phyloP scores from a whole-genome alignment of 2,888 invertebrate species.

The Unio delphinus region DNA sequence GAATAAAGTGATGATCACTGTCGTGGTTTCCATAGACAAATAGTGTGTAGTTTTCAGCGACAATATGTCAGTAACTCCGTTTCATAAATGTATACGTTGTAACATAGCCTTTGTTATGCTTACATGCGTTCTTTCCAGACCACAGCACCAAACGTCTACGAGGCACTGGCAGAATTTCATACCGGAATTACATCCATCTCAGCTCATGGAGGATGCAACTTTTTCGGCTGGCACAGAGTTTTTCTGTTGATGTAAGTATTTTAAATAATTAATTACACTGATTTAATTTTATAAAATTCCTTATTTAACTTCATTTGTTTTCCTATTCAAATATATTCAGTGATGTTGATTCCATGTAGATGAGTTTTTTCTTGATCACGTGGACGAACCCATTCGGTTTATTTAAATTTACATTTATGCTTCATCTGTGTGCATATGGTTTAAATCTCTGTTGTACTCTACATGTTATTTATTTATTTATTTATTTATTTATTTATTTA shows the following conservation, averaged over 20 bases:
- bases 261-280: neutral
- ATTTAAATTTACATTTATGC: too few species aligned
- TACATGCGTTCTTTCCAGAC: slow-evolving; percentile 29
- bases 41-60: too few species aligned
- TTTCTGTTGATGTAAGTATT: slow-evolving; percentile 55
- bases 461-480: neutral
- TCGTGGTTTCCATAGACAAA: too few species aligned
- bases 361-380: slow-evolving; percentile 11
- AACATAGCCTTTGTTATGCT: too few species aligned
- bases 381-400: too few species aligned
- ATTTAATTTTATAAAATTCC: neutral
- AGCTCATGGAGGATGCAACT: slow-evolving; percentile 59
- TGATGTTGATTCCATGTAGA: neutral
- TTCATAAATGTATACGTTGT: too few species aligned
- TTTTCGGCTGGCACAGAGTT: slow-evolving; percentile 56
- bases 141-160: slow-evolving; percentile 48
- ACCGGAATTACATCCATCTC: slow-evolving; percentile 42
- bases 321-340: neutral
- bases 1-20: too few species aligned
- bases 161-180: slow-evolving; percentile 55
- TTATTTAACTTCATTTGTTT: too few species aligned
- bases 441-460: neutral
- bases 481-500: neutral
- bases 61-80: too few species aligned
- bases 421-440: too few species aligned